Conservation (phyloP, 2,113 vertebrate species). For the Recurvirostra avosetta region DNA sequence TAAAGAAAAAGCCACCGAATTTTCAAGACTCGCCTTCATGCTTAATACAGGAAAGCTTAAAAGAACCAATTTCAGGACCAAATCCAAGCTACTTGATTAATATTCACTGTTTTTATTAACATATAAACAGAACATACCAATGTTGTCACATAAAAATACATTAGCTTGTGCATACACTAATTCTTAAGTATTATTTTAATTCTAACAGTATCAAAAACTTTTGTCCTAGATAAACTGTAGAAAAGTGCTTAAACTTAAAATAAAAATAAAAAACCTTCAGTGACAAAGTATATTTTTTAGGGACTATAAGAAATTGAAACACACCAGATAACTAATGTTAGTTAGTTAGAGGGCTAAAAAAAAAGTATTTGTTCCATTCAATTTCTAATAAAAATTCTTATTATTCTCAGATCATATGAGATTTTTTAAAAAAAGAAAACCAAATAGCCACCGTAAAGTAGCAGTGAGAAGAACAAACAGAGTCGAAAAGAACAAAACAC, state of each 20-base stretch:
- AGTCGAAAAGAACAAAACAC: background rate
- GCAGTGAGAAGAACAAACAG: background rate
- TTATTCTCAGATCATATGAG: background rate
- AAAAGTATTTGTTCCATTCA: background rate
- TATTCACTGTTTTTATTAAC: background rate
- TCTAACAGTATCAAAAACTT: background rate
- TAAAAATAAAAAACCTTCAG: background rate
- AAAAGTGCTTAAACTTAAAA: background rate
- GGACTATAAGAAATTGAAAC: background rate
- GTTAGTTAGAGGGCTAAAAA: background rate
- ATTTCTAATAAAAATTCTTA: background rate
- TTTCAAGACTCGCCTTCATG: background rate
- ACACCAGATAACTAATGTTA: background rate
- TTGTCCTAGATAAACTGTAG: background rate
- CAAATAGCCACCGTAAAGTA: background rate
- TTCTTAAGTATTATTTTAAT: background rate
- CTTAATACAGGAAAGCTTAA: background rate
- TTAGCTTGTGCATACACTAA: background rate
- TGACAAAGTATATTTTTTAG: background rate
- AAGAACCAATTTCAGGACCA: background rate
- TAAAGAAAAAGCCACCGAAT: background rate
- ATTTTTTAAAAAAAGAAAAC: background rate
- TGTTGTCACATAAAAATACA: background rate
- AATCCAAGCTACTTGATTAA: background rate
- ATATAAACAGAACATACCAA: background rate